These are phyloP conservation scores for Macrophya annulata DNA, from an alignment of 2,888 invertebrate species.

Conservation along the genomic window DNA sequence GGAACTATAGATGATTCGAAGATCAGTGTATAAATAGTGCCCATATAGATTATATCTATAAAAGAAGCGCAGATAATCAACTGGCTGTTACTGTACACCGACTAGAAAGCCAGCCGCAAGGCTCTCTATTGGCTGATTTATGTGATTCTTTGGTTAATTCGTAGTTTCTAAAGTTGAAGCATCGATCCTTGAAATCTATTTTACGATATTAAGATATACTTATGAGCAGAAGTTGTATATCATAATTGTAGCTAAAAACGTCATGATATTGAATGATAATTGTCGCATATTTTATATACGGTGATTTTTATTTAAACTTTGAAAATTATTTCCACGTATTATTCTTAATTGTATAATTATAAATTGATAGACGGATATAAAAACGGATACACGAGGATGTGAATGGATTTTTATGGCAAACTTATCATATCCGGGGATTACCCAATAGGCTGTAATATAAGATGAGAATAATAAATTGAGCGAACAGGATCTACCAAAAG, in stretches of 20 bases:
- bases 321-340: neutral
- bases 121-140: constrained; percentile 45
- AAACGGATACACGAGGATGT: neutral
- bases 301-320: neutral
- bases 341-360: neutral
- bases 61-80: neutral
- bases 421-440: constrained; percentile 31
- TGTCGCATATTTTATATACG: neutral
- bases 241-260: neutral
- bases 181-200: constrained; percentile 31
- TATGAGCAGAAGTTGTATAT: neutral
- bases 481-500: constrained; percentile 30
- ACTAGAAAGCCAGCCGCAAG: constrained; percentile 45
- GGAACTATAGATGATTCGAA: constrained; percentile 23
- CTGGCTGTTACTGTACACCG: neutral
- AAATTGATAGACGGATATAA: neutral
- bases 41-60: neutral
- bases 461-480: neutral
- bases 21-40: constrained; percentile 28
- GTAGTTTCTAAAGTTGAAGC: constrained; percentile 27
- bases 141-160: constrained; percentile 35
- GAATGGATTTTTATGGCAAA: neutral
- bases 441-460: constrained; percentile 21
- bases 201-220: neutral
- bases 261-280: neutral